Conservation (phyloP, 1,140 invertebrate species). For the Charaxes varanes region DNA sequence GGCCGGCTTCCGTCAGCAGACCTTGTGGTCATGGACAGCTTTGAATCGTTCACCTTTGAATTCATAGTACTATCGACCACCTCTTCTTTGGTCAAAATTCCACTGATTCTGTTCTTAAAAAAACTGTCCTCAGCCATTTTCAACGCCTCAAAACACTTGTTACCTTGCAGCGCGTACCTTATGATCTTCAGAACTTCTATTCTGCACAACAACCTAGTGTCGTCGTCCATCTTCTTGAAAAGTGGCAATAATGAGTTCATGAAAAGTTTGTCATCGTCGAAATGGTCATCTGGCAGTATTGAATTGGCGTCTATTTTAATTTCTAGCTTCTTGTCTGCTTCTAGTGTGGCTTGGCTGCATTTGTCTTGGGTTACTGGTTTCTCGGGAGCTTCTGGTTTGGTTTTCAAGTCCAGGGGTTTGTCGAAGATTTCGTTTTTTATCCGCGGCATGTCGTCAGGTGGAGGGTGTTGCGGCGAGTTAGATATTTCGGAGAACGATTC, state of each 20-base stretch:
- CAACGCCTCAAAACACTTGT: conserved; percentile 50
- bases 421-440: conserved; percentile 41
- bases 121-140: conserved; percentile 46
- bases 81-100: conserved; percentile 39
- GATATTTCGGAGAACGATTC: conserved; percentile 60
- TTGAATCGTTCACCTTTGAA: conserved; percentile 31
- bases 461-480: conserved; percentile 52
- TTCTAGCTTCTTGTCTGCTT: conserved; percentile 34
- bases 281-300: conserved; percentile 56
- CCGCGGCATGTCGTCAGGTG: conserved; percentile 43
- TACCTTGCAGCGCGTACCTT: conserved; percentile 50
- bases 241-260: conserved; percentile 60
- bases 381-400: conserved; percentile 37
- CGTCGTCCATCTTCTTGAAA: conserved; percentile 64
- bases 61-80: conserved; percentile 15
- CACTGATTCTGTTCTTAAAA: conserved; percentile 39
- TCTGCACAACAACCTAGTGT: conserved; percentile 50
- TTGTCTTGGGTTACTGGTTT: conserved; percentile 45
- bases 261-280: conserved; percentile 57
- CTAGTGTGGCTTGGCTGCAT: conserved; percentile 38
- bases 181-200: conserved; percentile 64
- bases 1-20: conserved; percentile 57
- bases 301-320: conserved; percentile 56
- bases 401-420: conserved; percentile 53
- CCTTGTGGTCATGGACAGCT: conserved; percentile 49